A percentile compares a stretch with the other conserved stretches of the same genome.
phyloP scores from a whole-genome alignment of 2,113 vertebrate genomes.

The Tyrannus savana region DNA sequence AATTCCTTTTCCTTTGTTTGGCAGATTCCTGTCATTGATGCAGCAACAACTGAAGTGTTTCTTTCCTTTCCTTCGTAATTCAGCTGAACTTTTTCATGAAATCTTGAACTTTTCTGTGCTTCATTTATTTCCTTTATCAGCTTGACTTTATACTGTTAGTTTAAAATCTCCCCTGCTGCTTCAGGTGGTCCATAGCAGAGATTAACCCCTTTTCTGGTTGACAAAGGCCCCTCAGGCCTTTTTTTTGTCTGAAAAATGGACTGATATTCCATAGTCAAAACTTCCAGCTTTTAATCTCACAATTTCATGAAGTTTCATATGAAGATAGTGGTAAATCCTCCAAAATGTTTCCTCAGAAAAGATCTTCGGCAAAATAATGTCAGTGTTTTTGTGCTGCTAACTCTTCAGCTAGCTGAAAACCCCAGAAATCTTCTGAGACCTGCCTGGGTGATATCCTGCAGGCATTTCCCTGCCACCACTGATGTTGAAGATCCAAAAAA shows the following conservation, averaged over 20 bases:
- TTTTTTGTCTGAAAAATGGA: background rate
- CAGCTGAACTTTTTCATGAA: background rate
- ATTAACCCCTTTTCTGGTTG: background rate
- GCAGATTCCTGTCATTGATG: background rate
- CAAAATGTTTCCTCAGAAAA: background rate
- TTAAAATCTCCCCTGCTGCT: background rate
- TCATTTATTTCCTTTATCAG: background rate
- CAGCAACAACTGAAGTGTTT: background rate
- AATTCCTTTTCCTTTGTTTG: background rate
- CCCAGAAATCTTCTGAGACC: background rate
- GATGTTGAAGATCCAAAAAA: background rate
- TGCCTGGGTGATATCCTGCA: background rate
- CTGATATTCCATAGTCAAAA: background rate
- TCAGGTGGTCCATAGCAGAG: background rate
- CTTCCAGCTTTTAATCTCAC: background rate
- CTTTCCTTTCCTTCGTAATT: background rate
- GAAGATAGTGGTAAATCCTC: background rate
- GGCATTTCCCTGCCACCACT: background rate
- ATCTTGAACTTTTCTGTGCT: background rate
- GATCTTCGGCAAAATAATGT: background rate
- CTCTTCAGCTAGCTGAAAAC: background rate
- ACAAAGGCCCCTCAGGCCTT: background rate
- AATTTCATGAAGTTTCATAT: background rate
- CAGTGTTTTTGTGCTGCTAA: background rate
- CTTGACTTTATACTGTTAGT: background rate